Evolutionary conservation across 2,113 vertebrate genomes (phyloP).

Genomic region (Sigmodon hispidus): DNA sequence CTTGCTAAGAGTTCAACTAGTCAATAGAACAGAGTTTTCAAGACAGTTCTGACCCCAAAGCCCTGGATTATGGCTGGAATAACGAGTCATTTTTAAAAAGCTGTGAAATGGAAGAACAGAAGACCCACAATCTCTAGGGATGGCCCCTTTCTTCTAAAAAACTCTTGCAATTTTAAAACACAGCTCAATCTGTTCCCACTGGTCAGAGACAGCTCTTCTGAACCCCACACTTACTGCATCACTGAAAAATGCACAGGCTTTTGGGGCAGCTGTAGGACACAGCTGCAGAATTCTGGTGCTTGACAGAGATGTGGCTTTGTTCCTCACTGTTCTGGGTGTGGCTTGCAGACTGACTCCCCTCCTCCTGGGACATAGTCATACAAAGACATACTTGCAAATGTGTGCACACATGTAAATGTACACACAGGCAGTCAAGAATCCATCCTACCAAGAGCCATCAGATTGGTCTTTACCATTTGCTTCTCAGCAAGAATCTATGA

Average conservation of each 20-base stretch:
- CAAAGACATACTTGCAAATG: rapidly evolving
- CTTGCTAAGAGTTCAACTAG: not conserved
- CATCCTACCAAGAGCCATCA: not conserved
- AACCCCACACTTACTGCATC: not conserved
- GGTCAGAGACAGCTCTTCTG: not conserved
- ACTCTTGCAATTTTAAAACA: slow-evolving; percentile 51
- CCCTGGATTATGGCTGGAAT: not conserved
- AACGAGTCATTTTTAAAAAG: not conserved
- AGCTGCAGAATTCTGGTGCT: not conserved
- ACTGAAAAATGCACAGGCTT: not conserved
- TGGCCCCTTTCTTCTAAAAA: not conserved
- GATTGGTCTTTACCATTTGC: not conserved
- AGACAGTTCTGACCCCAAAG: no score
- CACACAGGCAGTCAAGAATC: not conserved
- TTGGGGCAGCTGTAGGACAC: not conserved
- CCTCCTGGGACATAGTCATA: not conserved
- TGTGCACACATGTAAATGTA: no score
- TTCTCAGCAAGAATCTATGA: not conserved
- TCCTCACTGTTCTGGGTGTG: not conserved
- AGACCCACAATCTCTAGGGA: not conserved
- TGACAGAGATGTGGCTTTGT: slow-evolving; percentile 35
- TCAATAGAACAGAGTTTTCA: not conserved
- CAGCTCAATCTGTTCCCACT: not conserved
- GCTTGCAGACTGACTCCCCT: not conserved
- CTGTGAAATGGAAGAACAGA: slow-evolving; percentile 42